Percentiles rank a stretch among this genome's conserved stretches.
Conservation (phyloP, 2,888 invertebrate genomes). For the Leptarthrus brevirostris region DNA sequence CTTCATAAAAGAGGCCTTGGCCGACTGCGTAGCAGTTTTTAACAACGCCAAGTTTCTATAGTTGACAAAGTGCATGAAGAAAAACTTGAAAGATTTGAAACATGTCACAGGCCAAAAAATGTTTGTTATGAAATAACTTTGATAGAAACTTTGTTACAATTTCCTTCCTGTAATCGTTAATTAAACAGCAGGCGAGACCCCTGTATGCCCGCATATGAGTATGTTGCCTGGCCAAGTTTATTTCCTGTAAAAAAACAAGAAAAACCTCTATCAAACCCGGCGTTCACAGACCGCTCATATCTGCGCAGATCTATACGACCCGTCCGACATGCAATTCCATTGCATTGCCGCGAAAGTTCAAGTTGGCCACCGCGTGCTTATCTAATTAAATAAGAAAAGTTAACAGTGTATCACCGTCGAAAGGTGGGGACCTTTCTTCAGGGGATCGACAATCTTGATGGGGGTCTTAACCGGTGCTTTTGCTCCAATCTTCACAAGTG, state of each 20-base stretch:
- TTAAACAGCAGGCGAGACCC: neutral
- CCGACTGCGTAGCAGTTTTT: no score
- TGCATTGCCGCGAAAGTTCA: conserved; percentile 28
- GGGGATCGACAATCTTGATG: neutral
- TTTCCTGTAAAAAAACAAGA: conserved; percentile 2
- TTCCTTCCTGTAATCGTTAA: conserved; percentile 34
- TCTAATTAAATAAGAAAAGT: neutral
- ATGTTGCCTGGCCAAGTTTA: neutral
- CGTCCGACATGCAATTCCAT: neutral
- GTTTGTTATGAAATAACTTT: conserved; percentile 3
- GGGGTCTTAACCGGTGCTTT: neutral
- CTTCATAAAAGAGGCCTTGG: no score
- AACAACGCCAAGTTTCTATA: no score
- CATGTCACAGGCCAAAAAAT: neutral
- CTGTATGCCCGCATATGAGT: neutral
- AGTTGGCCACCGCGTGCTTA: conserved; percentile 6
- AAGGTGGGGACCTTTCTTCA: conserved; percentile 50
- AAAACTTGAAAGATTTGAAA: no score
- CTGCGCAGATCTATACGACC: neutral
- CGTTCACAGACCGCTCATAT: neutral
- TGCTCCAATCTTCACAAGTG: conserved; percentile 13
- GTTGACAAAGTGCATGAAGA: no score
- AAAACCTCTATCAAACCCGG: neutral
- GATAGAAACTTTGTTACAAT: conserved; percentile 19
- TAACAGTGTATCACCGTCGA: conserved; percentile 38